Evolutionary conservation across 1,140 invertebrate species (phyloP), one percentile per base, ranked within the genome.

Genomic region (Zaprionus camerounensis): DNA sequence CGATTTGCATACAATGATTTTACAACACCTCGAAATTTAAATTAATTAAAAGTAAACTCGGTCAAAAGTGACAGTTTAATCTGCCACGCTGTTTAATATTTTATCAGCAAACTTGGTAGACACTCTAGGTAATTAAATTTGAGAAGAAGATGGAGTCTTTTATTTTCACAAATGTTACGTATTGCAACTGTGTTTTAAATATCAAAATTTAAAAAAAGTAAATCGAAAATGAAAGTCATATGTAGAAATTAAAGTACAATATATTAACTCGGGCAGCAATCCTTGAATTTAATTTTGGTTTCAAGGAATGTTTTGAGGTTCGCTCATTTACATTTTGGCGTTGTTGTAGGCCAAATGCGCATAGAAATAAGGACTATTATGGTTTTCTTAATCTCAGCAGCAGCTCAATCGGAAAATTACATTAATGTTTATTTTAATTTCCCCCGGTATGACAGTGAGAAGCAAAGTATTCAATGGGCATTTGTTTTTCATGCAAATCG

Each of bases 1-100:
- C 24, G 31, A 56, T 72, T 83, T 70, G 56, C 51, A 70, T 78
- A 15, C 22, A 26, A 46, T 20, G 46, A 22, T 57, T 75, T 46
- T 34, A 46, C 22, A 31, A 20, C 56, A 57, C 49, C 59, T 56
- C 38, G 38, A 71, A 79, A 76, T 81, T 90, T 88, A 61, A 81
- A 88, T 90, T 88, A 90, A 74, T 75, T 69, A 69, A 84, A 90
- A 76, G 84, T 80, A 88, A 90, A 79, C 85, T 71, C 72, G 65
- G 74, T 55, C 84, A 70, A 31, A 76, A 75, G 51, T 63, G 57
- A 58, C 53, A 68, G 58, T 61, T 36, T 65, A 71, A 59, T 58
- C 36, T 53, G 73, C 68, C 38, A 65, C 59, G 34, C 20, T 64
- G 24, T 53, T 71, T 55, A 64, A 66, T 76, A 75, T 78, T 26